Base-by-base conservation (phyloP, 1,140 invertebrate species). In the Lineus longissimus region DNA sequence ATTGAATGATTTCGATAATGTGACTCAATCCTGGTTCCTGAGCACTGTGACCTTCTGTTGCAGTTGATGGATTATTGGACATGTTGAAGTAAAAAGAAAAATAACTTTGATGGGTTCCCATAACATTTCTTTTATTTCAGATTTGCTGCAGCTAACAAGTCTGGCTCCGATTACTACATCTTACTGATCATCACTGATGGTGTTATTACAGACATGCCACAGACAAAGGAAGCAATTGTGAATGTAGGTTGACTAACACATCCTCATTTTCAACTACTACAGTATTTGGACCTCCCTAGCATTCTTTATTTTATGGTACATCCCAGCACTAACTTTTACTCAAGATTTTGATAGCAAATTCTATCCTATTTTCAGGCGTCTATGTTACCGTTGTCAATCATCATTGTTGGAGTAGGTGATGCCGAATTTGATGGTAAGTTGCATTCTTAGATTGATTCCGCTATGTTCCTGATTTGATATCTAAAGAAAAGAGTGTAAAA, bases 101-200 rank as follows among this genome's bases (percentile, higher is more conserved):
- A 36, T 4, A 15, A 7, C 33, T 7, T 36, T 36, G 33, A 15
- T 4, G 33, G 15, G 4, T 7, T 36, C 15, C 15, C 33, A 36
- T 36, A 36, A 7, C 6, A 36, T 27, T 17, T 19, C 30, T 63
- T 30, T 63, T 23, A 23, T 17, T 29, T 33, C 40, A 72, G 70
- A 55, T 70, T 72, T 67, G 70, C 70, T 13, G 27, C 64, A 17
- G 45, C 65, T 13, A 61, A 45, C 13, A 47, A 61, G 56, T 61
- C 65, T 61, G 86, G 86, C 31, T 79, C 81, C n/a, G 80, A 85
- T 62, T 88, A 88, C 72, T 86, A 85, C 73, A 84, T 88, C 45
- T 73, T 89, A 19, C 76, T 88, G 0, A 88, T 89, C 54, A 79
- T 88, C 1, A 88, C 88, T 1, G 87, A 88, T 78, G 87, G 87